Base-by-base conservation (phyloP, 2,113 vertebrate species). In the Trematocara marginatum region DNA sequence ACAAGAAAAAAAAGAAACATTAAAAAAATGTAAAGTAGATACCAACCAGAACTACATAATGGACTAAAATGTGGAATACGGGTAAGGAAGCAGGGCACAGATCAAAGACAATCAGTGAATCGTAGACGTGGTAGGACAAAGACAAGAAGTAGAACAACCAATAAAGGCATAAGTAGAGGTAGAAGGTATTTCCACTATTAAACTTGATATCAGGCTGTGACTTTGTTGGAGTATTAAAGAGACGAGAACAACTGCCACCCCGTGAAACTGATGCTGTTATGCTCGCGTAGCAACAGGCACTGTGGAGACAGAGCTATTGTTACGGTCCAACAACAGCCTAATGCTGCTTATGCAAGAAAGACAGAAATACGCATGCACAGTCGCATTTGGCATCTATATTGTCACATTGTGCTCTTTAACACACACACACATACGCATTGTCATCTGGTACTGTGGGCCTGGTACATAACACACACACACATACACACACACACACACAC, bases 301-400 rank as follows among this genome's bases (percentile, higher is more conserved):
- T 83, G 61, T 88, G 87, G 88, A 87, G 78, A 88, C 85, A 26
- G 61, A 80, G 81, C 81, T 89, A 79, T 90, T 93, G 91, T 92
- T 85, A 53, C 35, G 10, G 16, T 79, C 80, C 29, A 74, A 88
- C 85, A 88, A 83, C 79, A 86, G 82, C 61, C 76, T 74, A 79
- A 82, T 74, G 47, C 83, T 74, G 80, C 66, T 87, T 83, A 91
- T 83, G 66, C 54, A 84, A 82, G 80, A 86, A 49, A 78, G 66
- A 85, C 82, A 53, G 57, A 74, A 81, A 89, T 49, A 59, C 10
- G 45, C n/a, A 57, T 45, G 81, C 57, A 52, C 11, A 59, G 35
- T 42, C 18, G 61, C 80, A 83, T 34, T 86, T 83, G 38, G 47
- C 78, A 81, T 52, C 12, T 49, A 78, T 57, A 88, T 56, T 42